Base-by-base conservation (phyloP, 2,888 invertebrate species). In the Keiferia lycopersicella region DNA sequence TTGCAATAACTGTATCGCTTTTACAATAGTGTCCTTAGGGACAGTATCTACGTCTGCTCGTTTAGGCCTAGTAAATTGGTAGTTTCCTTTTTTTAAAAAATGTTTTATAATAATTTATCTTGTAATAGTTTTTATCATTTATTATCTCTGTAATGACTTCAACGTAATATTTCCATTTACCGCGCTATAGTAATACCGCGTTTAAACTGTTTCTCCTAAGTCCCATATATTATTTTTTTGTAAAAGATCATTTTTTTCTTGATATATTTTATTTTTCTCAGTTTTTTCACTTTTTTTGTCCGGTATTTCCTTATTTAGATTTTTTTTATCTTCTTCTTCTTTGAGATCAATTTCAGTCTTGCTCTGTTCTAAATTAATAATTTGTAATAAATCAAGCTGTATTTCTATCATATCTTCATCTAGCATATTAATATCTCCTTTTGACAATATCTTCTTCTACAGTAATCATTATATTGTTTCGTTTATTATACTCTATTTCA, bases 1-100 rank as follows among this genome's bases (percentile, higher is more conserved):
- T 61, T 68, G 66, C 67, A 69, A 66, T 38, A 67, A 61, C 65
- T 69, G 62, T 60, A 67, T 64, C 48, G 60, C 51, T 66, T 69
- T 69, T 22, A 69, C 62, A 65, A 69, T 67, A 45, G 45, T 34
- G 64, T 65, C 64, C 65, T 69, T 67, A 60, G 68, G 67, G 16
- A 69, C 66, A 60, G 18, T 66, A 64, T 69, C 67, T 66, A 67
- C 65, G 66, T 67, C 68, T 51, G 58, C 38, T 20, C 66, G 66
- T 63, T 67, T 69, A 66, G 65, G 67, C 48, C 59, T 65, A 63
- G 66, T 34, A 62, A 66, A 66, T 60, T 64, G 65, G 62, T 59
- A 50, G 62, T n/a, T n/a, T n/a, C n/a, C 38, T 14, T 63, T 65
- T 63, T 41, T 65, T 60, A 63, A 38, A 38, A 38, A 11, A 8